Base-by-base conservation (phyloP, 1,140 invertebrate genomes). In the Apis mellifera region DNA sequence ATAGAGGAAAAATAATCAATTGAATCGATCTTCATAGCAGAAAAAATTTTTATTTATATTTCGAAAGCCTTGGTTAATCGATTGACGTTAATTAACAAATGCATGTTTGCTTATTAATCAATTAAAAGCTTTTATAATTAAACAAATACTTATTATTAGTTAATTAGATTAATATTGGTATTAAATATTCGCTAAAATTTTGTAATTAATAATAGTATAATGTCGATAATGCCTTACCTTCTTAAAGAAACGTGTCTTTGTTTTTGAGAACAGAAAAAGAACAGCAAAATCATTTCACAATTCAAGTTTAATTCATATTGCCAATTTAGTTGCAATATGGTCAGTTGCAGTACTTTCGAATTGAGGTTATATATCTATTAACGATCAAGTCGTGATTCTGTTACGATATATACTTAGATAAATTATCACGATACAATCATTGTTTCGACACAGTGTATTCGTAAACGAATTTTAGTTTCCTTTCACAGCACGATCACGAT, bases 91-190 rank as follows among this genome's bases (percentile, higher is more conserved):
- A 90, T 92, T 92, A 92, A 92, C 89, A 88, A 84, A 90, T 90
- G 92, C 92, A 93, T 92, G 92, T 78, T 85, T 87, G 88, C 90
- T 15, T 91, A 84, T 86, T 80, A 48, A 82, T 57, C 42, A 48
- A 21, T 42, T 42, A 42, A 42, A 42, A 64, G 60, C 54, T 82
- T 76, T 17, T 9, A 9, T 74, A 60, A 71, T 19, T 17, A n/a
- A 62, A 52, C 50, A 4, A 81, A 57, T 70, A 81, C 60, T 66
- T 66, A 42, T 42, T 42, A 42, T 42, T 42, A 17, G 21, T 32
- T 26, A 57, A 78, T 19, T 21, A 26, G n/a, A 76, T 77, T 87
- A 86, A 79, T 76, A 57, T 48, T 11, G 9, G 57, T 9, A 59
- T 66, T 79, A 79, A 74, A 15, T 79, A n/a, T 55, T 52, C 50